Base-by-base conservation (phyloP, 2,888 invertebrate species). In the Eurytoma adleriae region DNA sequence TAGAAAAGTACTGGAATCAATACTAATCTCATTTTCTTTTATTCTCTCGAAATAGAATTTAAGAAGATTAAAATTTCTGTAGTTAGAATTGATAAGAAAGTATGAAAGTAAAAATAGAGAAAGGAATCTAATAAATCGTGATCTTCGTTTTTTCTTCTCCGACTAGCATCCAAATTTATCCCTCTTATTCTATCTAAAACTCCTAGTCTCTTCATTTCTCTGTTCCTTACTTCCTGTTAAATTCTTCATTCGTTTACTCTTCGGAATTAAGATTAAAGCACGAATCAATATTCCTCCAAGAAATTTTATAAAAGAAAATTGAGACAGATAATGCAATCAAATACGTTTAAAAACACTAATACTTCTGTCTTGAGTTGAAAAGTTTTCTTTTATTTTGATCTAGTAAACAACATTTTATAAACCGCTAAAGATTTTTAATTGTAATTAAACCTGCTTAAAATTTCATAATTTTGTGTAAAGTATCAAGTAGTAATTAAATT, bases 211-310 rank as follows among this genome's bases (percentile, higher is more conserved):
- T 50, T 12, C 12, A 5, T 50, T 12, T 50, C 50, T 50, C 12
- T 50, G 7, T 50, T 30, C 5, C n/a, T 62, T 62, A 62, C 27
- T 30, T 27, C 16, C 62, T 62, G 62, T 62, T 62, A n/a, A 62
- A 62, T 62, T 30, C 30, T 27, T 5, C n/a, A 30, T 62, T 30
- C 62, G 30, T 62, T 62, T 30, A 62, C 62, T 30, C 62, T 24
- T 62, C 62, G 27, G 30, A 62, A 62, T 62, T 62, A 62, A 62
- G 62, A 62, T 62, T 30, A 16, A 62, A 30, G 67, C 16, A 27
- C 18, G 18, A 50, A 18, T 24, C 18, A 24, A 24, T 20, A 24
- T 50, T 52, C 14, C 50, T 67, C 20, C n/a, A 52, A 16, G 24
- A 14, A 66, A 14, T 48, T 66, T 66, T 40, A 48, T 66, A 48